phyloP scores from a whole-genome alignment of 2,113 vertebrate genomes.

The Dicentrarchus labrax region DNA sequence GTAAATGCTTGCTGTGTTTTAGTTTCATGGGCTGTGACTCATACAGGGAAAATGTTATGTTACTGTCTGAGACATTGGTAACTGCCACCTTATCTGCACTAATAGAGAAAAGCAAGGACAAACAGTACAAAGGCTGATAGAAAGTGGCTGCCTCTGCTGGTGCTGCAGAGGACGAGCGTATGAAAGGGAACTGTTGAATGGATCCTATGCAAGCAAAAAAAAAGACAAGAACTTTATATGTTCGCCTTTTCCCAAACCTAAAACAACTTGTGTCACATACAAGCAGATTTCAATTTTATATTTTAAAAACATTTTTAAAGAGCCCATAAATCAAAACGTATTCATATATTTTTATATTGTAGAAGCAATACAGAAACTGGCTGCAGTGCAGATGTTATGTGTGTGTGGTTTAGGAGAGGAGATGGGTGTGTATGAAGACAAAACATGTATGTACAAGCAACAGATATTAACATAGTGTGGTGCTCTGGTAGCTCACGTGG shows the following conservation, averaged over 20 bases:
- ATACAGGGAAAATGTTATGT: conserved; percentile 34
- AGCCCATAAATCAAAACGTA: background rate
- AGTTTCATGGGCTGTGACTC: conserved; percentile 36
- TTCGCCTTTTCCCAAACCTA: background rate
- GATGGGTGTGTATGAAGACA: no score
- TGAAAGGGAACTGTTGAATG: conserved; percentile 37
- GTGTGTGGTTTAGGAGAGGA: no score
- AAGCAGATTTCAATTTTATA: background rate
- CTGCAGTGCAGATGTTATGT: no score
- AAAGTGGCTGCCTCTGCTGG: conserved; percentile 54
- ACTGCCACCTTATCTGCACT: conserved; percentile 41
- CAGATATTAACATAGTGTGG: no score
- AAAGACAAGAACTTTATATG: conserved; percentile 24
- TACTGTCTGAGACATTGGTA: conserved; percentile 52
- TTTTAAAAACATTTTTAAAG: background rate
- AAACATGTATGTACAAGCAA: no score
- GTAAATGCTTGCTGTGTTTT: conserved; percentile 6
- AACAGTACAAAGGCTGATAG: conserved; percentile 64
- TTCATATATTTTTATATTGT: no score
- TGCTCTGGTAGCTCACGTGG: no score
- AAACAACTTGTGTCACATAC: background rate
- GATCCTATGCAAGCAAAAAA: conserved; percentile 33
- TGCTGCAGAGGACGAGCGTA: conserved; percentile 50
- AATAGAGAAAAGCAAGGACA: conserved; percentile 69
- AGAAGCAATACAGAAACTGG: no score